A percentile compares a stretch with the other conserved stretches of the same genome.
phyloP scores from a whole-genome alignment of 1,140 invertebrate species.

The Vollenhovia emeryi region DNA sequence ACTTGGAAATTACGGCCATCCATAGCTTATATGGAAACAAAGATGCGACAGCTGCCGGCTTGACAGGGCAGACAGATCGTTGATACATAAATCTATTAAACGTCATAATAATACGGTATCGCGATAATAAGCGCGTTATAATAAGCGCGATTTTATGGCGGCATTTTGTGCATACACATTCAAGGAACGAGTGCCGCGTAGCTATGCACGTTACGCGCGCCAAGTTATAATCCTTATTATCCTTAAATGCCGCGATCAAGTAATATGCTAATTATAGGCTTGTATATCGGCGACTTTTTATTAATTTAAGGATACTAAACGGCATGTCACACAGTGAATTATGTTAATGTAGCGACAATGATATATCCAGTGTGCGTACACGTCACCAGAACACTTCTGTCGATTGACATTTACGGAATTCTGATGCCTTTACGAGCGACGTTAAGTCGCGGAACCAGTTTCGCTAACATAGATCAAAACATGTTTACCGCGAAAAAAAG shows the following conservation, averaged over 20 bases:
- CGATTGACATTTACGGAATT: conserved; percentile 44
- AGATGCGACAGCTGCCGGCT: conserved; percentile 12
- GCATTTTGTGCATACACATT: too few species aligned
- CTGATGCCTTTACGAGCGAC: background rate
- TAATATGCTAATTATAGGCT: conserved; percentile 21
- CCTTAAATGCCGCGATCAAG: background rate
- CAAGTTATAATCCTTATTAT: conserved; percentile 11
- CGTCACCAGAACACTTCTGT: background rate
- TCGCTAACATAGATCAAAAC: conserved; percentile 38
- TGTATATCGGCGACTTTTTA: background rate
- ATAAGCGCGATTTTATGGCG: background rate
- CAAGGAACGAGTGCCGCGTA: background rate
- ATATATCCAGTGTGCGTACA: background rate
- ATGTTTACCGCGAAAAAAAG: conserved; percentile 2
- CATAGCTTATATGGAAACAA: conserved; percentile 41
- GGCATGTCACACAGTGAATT: background rate
- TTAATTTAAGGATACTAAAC: background rate
- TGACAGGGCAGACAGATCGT: background rate
- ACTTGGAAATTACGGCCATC: conserved; percentile 72
- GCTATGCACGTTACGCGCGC: background rate
- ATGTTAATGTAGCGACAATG: conserved; percentile 10
- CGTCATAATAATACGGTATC: background rate
- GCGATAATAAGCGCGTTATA: background rate
- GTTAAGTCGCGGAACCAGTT: conserved; percentile 50
- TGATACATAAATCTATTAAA: conserved; percentile 34